Evolutionary conservation across 1,140 invertebrate species (phyloP).

Genomic region (Lordiphosa mommai): DNA sequence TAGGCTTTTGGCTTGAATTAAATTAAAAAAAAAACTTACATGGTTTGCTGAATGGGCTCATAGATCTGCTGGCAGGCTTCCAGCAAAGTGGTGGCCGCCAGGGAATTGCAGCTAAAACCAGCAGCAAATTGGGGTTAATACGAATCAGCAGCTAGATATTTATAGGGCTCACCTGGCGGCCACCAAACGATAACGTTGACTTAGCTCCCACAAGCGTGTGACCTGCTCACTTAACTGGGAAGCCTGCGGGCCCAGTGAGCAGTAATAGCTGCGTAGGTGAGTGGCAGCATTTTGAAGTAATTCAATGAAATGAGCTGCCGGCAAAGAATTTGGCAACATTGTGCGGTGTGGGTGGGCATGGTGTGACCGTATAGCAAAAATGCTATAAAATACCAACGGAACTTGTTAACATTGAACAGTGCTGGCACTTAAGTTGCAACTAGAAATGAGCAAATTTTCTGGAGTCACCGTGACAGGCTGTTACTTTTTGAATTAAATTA

Average conservation of each 20-base stretch:
- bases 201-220: slow-evolving; percentile 38
- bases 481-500: too few relatives aligned
- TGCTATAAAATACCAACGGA: too few relatives aligned
- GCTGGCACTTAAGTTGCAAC: too few relatives aligned
- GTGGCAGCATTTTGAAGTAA: slow-evolving; percentile 11
- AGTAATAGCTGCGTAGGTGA: slow-evolving; percentile 18
- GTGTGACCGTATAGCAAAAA: too few relatives aligned
- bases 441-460: too few relatives aligned
- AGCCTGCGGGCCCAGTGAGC: background rate
- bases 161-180: slow-evolving; percentile 28
- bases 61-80: slow-evolving; percentile 14
- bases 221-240: slow-evolving; percentile 9
- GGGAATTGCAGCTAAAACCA: slow-evolving; percentile 21
- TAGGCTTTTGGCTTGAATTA: background rate
- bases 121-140: background rate
- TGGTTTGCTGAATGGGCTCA: slow-evolving; percentile 6
- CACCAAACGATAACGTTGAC: slow-evolving; percentile 29
- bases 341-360: background rate
- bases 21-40: slow-evolving; percentile 15
- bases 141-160: too few relatives aligned
- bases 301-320: slow-evolving; percentile 7
- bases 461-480: too few relatives aligned
- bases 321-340: slow-evolving; percentile 1
- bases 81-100: slow-evolving; percentile 19
- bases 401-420: too few relatives aligned